Percentiles rank a stretch among this genome's conserved stretches.
phyloP scores from a whole-genome alignment of 1,140 invertebrate species.

The Musca domestica region DNA sequence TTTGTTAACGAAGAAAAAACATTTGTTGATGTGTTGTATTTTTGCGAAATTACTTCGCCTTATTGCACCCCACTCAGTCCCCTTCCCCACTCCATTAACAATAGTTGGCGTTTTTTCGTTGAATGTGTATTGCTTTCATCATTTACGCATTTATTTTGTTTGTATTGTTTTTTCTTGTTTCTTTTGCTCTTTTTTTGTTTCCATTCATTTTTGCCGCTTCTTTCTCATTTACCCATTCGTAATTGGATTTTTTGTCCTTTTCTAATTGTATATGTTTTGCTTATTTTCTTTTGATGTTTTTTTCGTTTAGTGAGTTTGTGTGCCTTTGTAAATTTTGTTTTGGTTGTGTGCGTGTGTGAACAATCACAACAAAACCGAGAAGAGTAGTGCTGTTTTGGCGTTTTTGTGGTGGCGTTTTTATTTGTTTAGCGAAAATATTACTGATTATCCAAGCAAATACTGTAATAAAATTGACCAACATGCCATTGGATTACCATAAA shows the following conservation, averaged over 20 bases:
- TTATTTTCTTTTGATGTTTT: conserved; percentile 6
- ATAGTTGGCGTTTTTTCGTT: conserved; percentile 16
- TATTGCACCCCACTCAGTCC: conserved; percentile 2
- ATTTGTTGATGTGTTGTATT: too few relatives aligned
- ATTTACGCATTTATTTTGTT: conserved; percentile 23
- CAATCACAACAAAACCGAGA: too few relatives aligned
- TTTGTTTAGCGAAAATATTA: too few relatives aligned
- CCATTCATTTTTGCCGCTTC: conserved; percentile 3
- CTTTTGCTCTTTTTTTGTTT: conserved; percentile 13
- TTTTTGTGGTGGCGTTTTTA: too few relatives aligned
- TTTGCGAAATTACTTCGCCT: neutral
- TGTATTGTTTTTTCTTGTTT: conserved; percentile 24
- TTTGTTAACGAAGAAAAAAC: too few relatives aligned
- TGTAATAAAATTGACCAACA: too few relatives aligned
- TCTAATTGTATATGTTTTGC: conserved; percentile 14
- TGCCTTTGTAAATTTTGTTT: conserved; percentile 9
- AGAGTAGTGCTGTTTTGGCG: too few relatives aligned
- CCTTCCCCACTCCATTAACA: neutral
- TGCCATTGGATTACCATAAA: too few relatives aligned
- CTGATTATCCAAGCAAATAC: too few relatives aligned
- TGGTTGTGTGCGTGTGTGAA: too few relatives aligned
- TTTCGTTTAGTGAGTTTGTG: neutral
- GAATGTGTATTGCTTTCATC: conserved; percentile 23
- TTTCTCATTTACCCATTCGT: conserved; percentile 7
- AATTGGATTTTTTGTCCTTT: conserved; percentile 15